A percentile compares a stretch with the other conserved stretches of the same genome.
These are phyloP conservation scores for Heliocidaris erythrogramma DNA, from an alignment of 35 echinoderm and acorn worm species.

Conservation along the genomic window DNA sequence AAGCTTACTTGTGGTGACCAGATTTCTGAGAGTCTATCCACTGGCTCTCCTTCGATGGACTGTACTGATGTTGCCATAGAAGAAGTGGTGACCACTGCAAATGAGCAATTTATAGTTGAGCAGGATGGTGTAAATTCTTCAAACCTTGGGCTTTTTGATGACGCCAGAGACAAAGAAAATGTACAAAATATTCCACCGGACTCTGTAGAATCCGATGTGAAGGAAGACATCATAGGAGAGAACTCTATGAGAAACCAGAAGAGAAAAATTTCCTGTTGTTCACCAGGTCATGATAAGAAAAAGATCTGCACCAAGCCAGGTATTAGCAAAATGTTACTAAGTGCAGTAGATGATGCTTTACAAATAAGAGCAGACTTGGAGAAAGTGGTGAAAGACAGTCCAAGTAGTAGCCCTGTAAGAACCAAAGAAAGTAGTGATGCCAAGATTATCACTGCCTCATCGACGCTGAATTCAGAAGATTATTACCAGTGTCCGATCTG, in stretches of 20 bases:
- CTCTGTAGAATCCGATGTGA: not conserved
- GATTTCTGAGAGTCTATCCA: not conserved
- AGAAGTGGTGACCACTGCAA: conserved; percentile 33
- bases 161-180: not conserved
- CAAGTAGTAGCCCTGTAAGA: not conserved
- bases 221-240: not conserved
- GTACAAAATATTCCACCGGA: not conserved
- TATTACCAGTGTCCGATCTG: conserved; percentile 64
- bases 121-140: not conserved
- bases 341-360: conserved; percentile 54
- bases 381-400: conserved; percentile 9
- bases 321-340: conserved; percentile 59
- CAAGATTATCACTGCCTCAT: not conserved
- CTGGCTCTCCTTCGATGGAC: not conserved
- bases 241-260: not conserved
- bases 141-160: not conserved
- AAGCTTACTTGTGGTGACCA: not conserved
- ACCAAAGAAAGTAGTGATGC: not conserved
- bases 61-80: conserved; percentile 35
- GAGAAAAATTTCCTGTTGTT: not conserved
- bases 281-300: not conserved
- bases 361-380: not conserved
- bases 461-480: not conserved
- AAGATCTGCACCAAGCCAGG: conserved; percentile 19
- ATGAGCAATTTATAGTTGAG: not conserved